These are phyloP conservation scores for Rhopilema esculentum DNA, from an alignment of 30 jellyfish, hydroid and myxozoan genomes.

Conservation along the genomic window DNA sequence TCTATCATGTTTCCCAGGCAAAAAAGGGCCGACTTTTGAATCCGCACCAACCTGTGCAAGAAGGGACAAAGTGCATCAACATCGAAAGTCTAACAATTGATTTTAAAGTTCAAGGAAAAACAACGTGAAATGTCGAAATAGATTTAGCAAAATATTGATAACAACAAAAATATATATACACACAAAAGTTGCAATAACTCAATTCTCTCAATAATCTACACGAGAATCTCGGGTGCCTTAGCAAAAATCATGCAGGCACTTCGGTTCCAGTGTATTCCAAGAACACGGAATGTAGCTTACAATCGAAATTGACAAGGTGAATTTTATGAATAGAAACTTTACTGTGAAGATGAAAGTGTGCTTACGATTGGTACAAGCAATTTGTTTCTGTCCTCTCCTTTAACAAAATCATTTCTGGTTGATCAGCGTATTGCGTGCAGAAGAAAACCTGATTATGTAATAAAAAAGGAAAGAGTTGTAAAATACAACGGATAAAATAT, in stretches of 20 bases:
- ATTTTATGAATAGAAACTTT: no score
- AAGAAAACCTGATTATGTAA: background rate
- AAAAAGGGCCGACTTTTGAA: slow-evolving; percentile 4
- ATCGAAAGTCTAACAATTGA: no score
- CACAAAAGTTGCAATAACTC: no score
- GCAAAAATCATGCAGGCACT: no score
- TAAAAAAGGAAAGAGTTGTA: background rate
- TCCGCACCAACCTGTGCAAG: background rate
- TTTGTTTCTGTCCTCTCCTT: background rate
- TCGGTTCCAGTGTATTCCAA: no score
- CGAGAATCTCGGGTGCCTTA: no score
- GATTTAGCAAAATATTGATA: no score
- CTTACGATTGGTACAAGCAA: slow-evolving; percentile 2
- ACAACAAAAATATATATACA: no score
- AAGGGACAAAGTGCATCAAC: background rate
- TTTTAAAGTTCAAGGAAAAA: background rate
- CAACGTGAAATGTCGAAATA: background rate
- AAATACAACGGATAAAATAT: no score
- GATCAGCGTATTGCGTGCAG: slow-evolving; percentile 1
- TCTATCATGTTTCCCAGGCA: slow-evolving; percentile 14
- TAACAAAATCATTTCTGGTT: background rate
- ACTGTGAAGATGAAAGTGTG: background rate
- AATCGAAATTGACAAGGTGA: no score
- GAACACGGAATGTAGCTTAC: no score
- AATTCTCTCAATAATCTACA: no score